phyloP scores from a whole-genome alignment of 2,888 invertebrate genomes.

The Anthophora plumipes region DNA sequence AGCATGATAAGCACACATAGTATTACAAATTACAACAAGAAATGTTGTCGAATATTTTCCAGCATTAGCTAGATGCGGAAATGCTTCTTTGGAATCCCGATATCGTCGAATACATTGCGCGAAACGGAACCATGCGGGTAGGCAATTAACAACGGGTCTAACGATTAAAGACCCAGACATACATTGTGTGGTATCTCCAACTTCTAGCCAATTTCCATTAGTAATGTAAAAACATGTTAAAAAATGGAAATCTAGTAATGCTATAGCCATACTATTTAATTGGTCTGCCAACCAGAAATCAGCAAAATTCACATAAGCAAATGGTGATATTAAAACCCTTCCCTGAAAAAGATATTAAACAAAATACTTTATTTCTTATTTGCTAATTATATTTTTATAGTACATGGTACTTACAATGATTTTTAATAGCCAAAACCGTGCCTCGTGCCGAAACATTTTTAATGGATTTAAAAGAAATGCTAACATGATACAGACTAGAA shows the following conservation, averaged over 20 bases:
- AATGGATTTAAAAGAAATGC: conserved; percentile 96
- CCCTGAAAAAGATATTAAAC: conserved; percentile 86
- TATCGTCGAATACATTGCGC: conserved; percentile 98
- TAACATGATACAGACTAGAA: conserved; percentile 92
- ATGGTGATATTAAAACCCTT: conserved; percentile 94
- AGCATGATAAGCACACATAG: conserved; percentile 88
- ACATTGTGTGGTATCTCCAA: conserved; percentile 88
- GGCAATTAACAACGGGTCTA: conserved; percentile 93
- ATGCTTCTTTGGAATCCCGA: conserved; percentile 95
- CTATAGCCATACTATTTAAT: conserved; percentile 95
- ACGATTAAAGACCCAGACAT: conserved; percentile 90
- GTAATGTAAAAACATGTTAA: conserved; percentile 96
- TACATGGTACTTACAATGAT: conserved; percentile 88
- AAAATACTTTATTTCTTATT: not conserved
- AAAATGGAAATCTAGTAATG: conserved; percentile 97
- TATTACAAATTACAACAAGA: conserved; percentile 95
- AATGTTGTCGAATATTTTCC: conserved; percentile 99
- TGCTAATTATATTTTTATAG: not conserved
- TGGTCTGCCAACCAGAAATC: conserved; percentile 99
- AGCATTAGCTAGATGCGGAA: conserved; percentile 98
- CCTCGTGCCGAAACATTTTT: conserved; percentile 95
- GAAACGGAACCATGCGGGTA: conserved; percentile 99
- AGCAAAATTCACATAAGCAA: conserved; percentile 97
- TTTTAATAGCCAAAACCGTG: conserved; percentile 96
- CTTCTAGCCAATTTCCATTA: conserved; percentile 90